phyloP scores from a whole-genome alignment of 2,888 invertebrate genomes.

The Iselma pallidipennis region DNA sequence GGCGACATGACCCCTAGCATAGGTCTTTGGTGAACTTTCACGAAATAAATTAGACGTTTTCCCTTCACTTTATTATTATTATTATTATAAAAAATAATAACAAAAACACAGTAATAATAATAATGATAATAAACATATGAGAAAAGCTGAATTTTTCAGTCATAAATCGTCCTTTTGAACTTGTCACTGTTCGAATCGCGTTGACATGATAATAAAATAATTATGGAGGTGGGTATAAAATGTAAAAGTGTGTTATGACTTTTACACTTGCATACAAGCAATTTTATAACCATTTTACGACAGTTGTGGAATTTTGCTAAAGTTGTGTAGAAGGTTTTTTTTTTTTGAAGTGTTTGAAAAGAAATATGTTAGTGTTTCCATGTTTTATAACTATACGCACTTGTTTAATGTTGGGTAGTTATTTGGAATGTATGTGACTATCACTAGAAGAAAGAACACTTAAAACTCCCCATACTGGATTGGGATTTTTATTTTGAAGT shows the following conservation, averaged over 20 bases:
- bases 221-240: background rate
- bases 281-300: background rate
- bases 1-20: slow-evolving; percentile 1
- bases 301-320: background rate
- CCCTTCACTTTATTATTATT: slow-evolving; percentile 7
- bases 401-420: background rate
- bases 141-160: too few relatives aligned
- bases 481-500: background rate
- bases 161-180: background rate
- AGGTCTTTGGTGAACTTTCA: background rate
- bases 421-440: background rate
- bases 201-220: background rate
- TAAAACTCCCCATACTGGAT: too few relatives aligned
- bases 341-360: background rate
- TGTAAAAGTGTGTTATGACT: background rate
- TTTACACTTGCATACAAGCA: background rate
- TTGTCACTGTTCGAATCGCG: slow-evolving; percentile 1
- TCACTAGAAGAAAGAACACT: too few relatives aligned
- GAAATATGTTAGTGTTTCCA: background rate
- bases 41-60: slow-evolving; percentile 4
- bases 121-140: background rate
- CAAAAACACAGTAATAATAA: background rate
- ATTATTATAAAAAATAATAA: too few relatives aligned
- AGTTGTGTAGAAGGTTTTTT: background rate
- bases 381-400: background rate